Conservation (phyloP, 2,888 invertebrate species). For the Eilema sororculum region DNA sequence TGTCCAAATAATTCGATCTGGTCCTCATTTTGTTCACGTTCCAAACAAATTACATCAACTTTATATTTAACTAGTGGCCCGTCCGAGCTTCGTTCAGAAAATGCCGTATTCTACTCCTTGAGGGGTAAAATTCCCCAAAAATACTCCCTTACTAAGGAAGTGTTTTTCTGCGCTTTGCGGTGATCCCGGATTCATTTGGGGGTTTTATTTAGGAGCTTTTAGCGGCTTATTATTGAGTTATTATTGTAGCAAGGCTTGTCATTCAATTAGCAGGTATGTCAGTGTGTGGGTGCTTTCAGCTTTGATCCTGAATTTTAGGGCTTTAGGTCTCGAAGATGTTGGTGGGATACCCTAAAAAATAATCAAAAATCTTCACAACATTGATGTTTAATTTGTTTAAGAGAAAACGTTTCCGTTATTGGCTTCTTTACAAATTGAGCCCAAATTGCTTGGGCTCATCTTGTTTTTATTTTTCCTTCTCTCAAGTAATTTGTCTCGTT, state of each 20-base stretch:
- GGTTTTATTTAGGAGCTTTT: no score
- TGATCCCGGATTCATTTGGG: no score
- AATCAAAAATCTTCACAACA: conserved; percentile 6
- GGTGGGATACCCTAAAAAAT: no score
- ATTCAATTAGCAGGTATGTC: no score
- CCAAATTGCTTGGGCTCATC: conserved; percentile 27
- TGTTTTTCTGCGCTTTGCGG: no score
- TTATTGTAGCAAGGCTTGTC: no score
- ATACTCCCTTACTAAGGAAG: no score
- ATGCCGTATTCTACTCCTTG: neutral
- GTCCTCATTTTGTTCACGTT: conserved; percentile 25
- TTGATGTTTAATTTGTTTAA: conserved; percentile 28
- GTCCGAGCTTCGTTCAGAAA: neutral
- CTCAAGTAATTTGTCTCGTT: conserved; percentile 2
- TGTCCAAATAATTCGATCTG: conserved; percentile 33
- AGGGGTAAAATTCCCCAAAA: neutral
- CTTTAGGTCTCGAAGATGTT: no score
- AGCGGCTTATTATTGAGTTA: no score
- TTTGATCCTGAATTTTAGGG: no score
- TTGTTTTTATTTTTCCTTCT: conserved; percentile 29
- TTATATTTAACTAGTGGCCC: conserved; percentile 33
- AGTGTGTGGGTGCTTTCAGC: no score
- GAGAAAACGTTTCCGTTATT: conserved; percentile 32
- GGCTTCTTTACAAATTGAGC: conserved; percentile 30
- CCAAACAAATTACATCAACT: conserved; percentile 42